Conservation (phyloP, 30 jellyfish, hydroid and myxozoan species). For the Clytia hemisphaerica region DNA sequence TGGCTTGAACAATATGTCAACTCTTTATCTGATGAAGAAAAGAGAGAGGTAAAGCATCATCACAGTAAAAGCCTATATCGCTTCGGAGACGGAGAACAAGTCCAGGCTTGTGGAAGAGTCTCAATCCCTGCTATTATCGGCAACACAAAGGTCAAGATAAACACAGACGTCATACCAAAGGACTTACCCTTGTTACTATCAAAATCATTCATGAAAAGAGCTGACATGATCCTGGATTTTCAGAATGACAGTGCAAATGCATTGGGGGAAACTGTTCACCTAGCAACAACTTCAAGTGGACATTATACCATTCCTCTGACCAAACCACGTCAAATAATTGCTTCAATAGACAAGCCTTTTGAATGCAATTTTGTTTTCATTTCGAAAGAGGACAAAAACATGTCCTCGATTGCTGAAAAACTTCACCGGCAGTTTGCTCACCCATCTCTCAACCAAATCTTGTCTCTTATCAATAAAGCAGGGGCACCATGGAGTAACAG, state of each 20-base stretch:
- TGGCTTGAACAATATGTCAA: constrained; percentile 16
- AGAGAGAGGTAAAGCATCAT: neutral
- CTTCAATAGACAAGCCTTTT: constrained; percentile 3
- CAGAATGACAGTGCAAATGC: constrained; percentile 1
- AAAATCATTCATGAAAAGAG: constrained; percentile 19
- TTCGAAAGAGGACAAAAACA: constrained; percentile 4
- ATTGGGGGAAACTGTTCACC: too few species aligned
- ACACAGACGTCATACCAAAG: constrained; percentile 10
- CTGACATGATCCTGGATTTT: constrained; percentile 15
- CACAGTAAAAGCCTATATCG: neutral
- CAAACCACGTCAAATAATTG: constrained; percentile 11
- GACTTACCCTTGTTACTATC: neutral
- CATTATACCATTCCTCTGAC: constrained; percentile 18
- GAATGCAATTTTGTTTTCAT: constrained; percentile 6
- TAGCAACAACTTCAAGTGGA: constrained; percentile 1
- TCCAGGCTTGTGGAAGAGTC: neutral
- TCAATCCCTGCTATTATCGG: constrained; percentile 13
- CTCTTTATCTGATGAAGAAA: neutral
- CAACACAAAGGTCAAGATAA: neutral
- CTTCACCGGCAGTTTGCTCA: constrained; percentile 16
- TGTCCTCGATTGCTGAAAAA: neutral
- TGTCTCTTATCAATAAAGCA: neutral
- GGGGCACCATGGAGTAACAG: constrained; percentile 4
- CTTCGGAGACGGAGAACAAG: constrained; percentile 20
- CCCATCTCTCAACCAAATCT: constrained; percentile 5